These are phyloP conservation scores for Charanyca ferruginea DNA, from an alignment of 2,888 invertebrate species.

Conservation along the genomic window DNA sequence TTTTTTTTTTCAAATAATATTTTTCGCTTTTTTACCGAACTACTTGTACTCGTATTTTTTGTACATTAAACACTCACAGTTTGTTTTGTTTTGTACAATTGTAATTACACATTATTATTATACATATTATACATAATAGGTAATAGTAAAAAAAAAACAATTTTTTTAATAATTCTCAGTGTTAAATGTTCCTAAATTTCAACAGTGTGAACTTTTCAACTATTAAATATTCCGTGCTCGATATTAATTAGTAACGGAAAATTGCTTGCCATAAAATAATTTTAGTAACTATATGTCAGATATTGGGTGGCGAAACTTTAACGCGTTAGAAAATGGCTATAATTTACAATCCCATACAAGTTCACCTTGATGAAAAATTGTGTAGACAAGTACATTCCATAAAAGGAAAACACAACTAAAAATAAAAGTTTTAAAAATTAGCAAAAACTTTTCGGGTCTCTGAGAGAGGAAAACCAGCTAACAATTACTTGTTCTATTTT, in stretches of 20 bases:
- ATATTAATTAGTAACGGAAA: slow-evolving; percentile 69
- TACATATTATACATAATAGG: slow-evolving; percentile 81
- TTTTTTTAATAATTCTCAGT: slow-evolving; percentile 88
- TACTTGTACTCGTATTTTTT: slow-evolving; percentile 64
- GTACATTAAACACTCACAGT: slow-evolving; percentile 73
- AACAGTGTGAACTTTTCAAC: slow-evolving; percentile 85
- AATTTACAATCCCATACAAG: not conserved
- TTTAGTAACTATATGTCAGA: slow-evolving; percentile 70
- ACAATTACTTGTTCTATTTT: not conserved
- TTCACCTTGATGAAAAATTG: not conserved
- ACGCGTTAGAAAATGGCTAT: slow-evolving; percentile 46
- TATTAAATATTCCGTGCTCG: slow-evolving; percentile 73
- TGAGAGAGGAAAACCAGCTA: not conserved
- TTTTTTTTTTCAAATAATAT: slow-evolving; percentile 65
- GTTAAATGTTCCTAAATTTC: slow-evolving; percentile 91
- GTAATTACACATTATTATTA: slow-evolving; percentile 82
- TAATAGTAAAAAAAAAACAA: slow-evolving; percentile 81
- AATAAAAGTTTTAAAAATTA: not conserved
- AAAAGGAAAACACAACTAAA: not conserved
- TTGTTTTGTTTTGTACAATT: slow-evolving; percentile 83
- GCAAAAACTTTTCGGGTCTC: not conserved
- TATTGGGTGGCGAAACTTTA: slow-evolving; percentile 62
- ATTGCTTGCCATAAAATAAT: slow-evolving; percentile 88
- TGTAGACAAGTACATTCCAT: not conserved
- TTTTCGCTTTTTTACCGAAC: slow-evolving; percentile 64